Evolutionary conservation across 2,797 vertebrate genomes (phyloP), one percentile per base, ranked within the genome.

Genomic region (Chanos chanos): DNA sequence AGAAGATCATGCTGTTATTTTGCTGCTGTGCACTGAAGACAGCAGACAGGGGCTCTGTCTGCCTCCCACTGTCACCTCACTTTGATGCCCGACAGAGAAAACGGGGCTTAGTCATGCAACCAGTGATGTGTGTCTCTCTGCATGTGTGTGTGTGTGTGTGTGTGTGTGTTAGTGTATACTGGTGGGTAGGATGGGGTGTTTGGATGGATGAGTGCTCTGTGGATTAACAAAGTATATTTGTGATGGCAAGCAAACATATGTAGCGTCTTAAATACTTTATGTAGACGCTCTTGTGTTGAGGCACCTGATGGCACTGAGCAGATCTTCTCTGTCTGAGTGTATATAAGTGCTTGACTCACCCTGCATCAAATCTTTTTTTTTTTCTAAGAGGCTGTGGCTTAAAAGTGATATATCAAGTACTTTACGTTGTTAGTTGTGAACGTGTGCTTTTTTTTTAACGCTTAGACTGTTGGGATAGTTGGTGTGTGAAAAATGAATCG

Each of bases 31-130:
- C 37, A 21, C 40, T 7, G 6, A 19, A 37, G 44, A 49, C 64
- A 44, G 33, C 65, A 56, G 44, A 25, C 52, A 56, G 34, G 30
- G 15, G 28, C 45, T 40, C n/a, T 27, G 37, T 50, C 43, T 57
- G 37, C 62, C 63, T 56, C 43, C 56, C 37, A 21, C 33, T 19
- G 18, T 31, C 30, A 36, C 19, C 16, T 33, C 34, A 4, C 31
- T 18, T 55, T 50, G 41, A 40, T 34, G 18, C n/a, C 48, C 33
- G 13, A 18, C 48, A 22, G 47, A 22, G 30, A 21, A 50, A 22
- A 41, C 43, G 30, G 41, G 53, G 61, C 54, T 64, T 58, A 60
- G 56, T 61, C 63, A 61, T 71, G 47, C 69, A 51, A 63, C 47
- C 45, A 49, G 30, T 61, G 39, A 12, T 16, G 8, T 31, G 15